Evolutionary conservation across 2,797 vertebrate genomes (phyloP).

Genomic region (Microcaecilia unicolor): DNA sequence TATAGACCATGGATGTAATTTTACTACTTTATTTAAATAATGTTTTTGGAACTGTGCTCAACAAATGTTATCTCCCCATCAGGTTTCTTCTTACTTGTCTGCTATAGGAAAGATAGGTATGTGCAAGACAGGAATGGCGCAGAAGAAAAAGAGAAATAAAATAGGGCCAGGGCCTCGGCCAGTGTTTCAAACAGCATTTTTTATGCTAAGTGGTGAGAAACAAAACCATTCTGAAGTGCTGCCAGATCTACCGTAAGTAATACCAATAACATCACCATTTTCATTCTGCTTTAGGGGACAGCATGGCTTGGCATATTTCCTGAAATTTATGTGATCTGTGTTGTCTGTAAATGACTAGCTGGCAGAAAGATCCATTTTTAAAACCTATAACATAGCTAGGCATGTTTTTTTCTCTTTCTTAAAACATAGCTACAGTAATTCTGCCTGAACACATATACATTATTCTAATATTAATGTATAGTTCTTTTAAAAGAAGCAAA

Average conservation of each 20-base stretch:
- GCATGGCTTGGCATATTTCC: conserved; percentile 41
- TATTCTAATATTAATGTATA: conserved; percentile 5
- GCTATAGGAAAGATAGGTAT: conserved; percentile 59
- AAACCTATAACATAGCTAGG: conserved; percentile 21
- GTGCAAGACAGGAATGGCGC: conserved; percentile 22
- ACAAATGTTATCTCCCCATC: conserved; percentile 39
- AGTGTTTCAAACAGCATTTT: conserved; percentile 49
- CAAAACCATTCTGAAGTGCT: conserved; percentile 49
- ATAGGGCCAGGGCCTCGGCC: conserved; percentile 39
- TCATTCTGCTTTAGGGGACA: conserved; percentile 41
- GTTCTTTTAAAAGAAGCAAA: conserved; percentile 9
- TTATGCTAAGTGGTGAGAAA: conserved; percentile 55
- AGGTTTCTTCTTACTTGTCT: conserved; percentile 77
- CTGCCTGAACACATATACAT: background rate
- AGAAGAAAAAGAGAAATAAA: conserved; percentile 24
- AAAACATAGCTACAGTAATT: background rate
- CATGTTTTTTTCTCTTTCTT: no score
- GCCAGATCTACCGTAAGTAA: conserved; percentile 69
- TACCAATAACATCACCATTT: conserved; percentile 40
- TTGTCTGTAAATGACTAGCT: conserved; percentile 37
- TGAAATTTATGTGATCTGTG: conserved; percentile 44
- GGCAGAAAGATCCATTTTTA: conserved; percentile 33
- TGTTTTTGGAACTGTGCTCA: no score
- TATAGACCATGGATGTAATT: no score
- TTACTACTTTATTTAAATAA: no score